Evolutionary conservation across 2,888 invertebrate genomes (phyloP).

Genomic region (Incurvaria masculella): DNA sequence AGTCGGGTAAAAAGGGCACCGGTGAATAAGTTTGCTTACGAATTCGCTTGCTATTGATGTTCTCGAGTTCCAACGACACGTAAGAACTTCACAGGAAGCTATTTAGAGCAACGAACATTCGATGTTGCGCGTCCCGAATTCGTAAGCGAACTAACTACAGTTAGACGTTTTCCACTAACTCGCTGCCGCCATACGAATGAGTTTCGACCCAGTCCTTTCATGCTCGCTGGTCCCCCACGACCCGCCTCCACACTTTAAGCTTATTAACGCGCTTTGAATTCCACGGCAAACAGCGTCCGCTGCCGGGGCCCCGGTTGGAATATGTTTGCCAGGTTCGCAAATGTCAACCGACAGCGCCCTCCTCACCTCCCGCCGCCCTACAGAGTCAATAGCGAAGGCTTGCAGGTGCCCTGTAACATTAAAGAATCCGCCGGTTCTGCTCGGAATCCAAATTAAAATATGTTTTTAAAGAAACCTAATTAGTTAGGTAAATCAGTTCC

Average conservation of each 20-base stretch:
- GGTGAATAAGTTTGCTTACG: no score
- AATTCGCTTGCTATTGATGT: no score
- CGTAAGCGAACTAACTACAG: no score
- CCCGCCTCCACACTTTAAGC: neutral
- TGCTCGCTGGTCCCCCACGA: no score
- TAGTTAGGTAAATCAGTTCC: slow-evolving; percentile 36
- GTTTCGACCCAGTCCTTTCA: no score
- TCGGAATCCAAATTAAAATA: slow-evolving; percentile 50
- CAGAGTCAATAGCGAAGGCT: slow-evolving; percentile 35
- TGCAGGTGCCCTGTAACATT: slow-evolving; percentile 47
- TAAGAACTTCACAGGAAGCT: no score
- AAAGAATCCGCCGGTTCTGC: slow-evolving; percentile 27
- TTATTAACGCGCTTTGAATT: neutral
- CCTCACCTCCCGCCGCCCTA: slow-evolving; percentile 23
- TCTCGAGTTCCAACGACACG: no score
- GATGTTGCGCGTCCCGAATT: no score
- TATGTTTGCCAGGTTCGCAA: slow-evolving; percentile 46
- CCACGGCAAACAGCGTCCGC: neutral
- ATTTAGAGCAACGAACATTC: no score
- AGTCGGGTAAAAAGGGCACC: no score
- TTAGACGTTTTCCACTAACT: no score
- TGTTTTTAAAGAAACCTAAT: slow-evolving; percentile 55
- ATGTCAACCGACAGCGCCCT: slow-evolving; percentile 34
- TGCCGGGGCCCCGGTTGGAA: slow-evolving; percentile 22
- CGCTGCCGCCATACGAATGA: no score